Conservation (phyloP, 1,140 invertebrate species). For the Scaptomyza graminum region DNA sequence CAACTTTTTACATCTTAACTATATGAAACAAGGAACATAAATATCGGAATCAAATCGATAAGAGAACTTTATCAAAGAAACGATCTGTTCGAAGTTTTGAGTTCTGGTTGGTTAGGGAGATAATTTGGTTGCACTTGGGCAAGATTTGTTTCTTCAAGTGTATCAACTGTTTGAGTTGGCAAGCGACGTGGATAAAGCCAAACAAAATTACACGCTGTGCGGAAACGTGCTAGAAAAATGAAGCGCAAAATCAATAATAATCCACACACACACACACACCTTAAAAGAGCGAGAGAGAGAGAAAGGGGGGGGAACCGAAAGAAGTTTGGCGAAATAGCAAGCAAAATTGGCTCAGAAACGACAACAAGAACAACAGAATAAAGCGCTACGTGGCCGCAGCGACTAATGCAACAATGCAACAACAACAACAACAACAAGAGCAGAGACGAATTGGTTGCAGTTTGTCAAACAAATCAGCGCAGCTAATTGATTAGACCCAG, state of each 20-base stretch:
- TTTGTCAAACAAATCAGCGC: slow-evolving; percentile 57
- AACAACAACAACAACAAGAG: slow-evolving; percentile 11
- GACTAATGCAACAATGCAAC: slow-evolving; percentile 35
- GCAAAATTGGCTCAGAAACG: slow-evolving; percentile 42
- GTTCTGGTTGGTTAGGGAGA: no score
- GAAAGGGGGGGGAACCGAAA: slow-evolving; percentile 7
- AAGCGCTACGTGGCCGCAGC: slow-evolving; percentile 44
- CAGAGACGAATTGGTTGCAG: slow-evolving; percentile 27
- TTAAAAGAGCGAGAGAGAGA: background rate
- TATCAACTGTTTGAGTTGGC: background rate
- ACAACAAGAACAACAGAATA: slow-evolving; percentile 15
- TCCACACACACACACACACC: slow-evolving; percentile 15
- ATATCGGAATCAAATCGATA: no score
- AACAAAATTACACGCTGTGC: slow-evolving; percentile 77
- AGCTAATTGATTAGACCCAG: slow-evolving; percentile 49
- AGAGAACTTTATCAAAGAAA: no score
- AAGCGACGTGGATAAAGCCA: slow-evolving; percentile 57
- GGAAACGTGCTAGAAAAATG: slow-evolving; percentile 77
- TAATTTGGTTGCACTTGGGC: no score
- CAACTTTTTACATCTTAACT: no score
- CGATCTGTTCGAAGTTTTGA: no score
- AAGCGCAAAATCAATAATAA: slow-evolving; percentile 79
- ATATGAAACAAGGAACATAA: no score
- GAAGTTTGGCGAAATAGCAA: slow-evolving; percentile 29
- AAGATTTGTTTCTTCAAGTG: slow-evolving; percentile 1